Percentiles rank a stretch among this genome's conserved stretches.
These are phyloP conservation scores for Eclectus roratus DNA, from an alignment of 2,113 vertebrate species.

Conservation along the genomic window DNA sequence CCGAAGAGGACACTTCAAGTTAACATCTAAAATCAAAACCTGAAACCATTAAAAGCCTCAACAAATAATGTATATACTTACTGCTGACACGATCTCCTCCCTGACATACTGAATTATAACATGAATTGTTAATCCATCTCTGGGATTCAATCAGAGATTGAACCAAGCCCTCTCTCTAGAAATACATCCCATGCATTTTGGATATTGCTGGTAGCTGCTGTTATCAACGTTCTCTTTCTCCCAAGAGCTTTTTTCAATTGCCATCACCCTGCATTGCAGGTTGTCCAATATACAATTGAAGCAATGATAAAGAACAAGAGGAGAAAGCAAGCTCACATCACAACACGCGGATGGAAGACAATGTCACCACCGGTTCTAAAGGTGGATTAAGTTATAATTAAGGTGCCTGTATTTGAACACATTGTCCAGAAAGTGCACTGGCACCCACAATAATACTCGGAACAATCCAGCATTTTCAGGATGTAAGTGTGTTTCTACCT, in stretches of 20 bases:
- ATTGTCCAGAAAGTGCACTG: background rate
- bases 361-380: background rate
- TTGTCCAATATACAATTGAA: background rate
- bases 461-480: constrained; percentile 19
- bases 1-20: background rate
- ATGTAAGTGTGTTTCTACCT: constrained; percentile 48
- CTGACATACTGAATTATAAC: background rate
- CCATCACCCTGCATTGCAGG: background rate
- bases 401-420: background rate
- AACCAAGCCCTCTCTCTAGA: background rate
- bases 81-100: background rate
- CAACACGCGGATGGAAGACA: background rate
- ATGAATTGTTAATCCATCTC: background rate
- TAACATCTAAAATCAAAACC: background rate
- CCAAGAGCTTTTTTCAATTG: background rate
- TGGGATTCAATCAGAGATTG: background rate
- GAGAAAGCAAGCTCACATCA: background rate
- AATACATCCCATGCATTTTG: background rate
- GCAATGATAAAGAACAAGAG: background rate
- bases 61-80: background rate
- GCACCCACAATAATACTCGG: background rate
- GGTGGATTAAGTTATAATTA: background rate
- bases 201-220: background rate
- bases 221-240: background rate
- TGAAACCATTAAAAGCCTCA: background rate